Percentiles rank a stretch among this genome's conserved stretches.
These are phyloP conservation scores for Trisateles emortualis DNA, from an alignment of 2,888 invertebrate genomes.

Conservation along the genomic window DNA sequence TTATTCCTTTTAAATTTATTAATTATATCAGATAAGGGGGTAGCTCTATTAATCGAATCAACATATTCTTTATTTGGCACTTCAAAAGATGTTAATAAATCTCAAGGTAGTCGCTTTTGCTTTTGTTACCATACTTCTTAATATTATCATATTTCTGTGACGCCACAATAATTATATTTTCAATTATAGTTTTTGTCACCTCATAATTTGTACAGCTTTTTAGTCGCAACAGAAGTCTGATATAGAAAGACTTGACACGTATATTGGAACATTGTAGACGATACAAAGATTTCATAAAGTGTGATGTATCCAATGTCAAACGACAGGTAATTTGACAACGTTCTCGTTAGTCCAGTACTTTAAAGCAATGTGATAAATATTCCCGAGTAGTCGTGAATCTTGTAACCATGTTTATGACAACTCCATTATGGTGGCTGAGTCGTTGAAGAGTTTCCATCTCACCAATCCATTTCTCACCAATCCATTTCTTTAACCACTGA, in stretches of 20 bases:
- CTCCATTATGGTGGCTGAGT: conserved; percentile 4
- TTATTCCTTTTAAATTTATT: too few relatives aligned
- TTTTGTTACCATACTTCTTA: conserved; percentile 12
- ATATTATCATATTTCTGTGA: conserved; percentile 13
- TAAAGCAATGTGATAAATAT: conserved; percentile 16
- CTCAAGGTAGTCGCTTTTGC: conserved; percentile 18
- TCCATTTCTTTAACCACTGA: conserved; percentile 21
- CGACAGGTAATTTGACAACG: conserved; percentile 8
- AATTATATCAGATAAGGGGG: too few relatives aligned
- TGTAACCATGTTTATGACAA: conserved; percentile 11
- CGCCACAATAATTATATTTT: conserved; percentile 12
- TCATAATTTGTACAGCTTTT: conserved; percentile 11
- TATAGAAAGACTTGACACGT: conserved; percentile 15
- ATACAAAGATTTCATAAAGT: conserved; percentile 17
- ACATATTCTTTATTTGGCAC: conserved; percentile 6
- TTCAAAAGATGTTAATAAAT: conserved; percentile 10
- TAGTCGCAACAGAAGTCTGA: conserved; percentile 10
- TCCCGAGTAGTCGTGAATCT: conserved; percentile 12
- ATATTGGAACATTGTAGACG: conserved; percentile 17
- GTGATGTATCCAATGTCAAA: conserved; percentile 18
- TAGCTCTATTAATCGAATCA: too few relatives aligned
- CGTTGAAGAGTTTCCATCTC: background rate
- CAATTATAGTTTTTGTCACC: conserved; percentile 10
- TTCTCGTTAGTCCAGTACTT: conserved; percentile 5
- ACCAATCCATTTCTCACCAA: conserved; percentile 8